phyloP scores from a whole-genome alignment of 30 jellyfish, hydroid and myxozoan genomes.

The Haliclystus octoradiatus region DNA sequence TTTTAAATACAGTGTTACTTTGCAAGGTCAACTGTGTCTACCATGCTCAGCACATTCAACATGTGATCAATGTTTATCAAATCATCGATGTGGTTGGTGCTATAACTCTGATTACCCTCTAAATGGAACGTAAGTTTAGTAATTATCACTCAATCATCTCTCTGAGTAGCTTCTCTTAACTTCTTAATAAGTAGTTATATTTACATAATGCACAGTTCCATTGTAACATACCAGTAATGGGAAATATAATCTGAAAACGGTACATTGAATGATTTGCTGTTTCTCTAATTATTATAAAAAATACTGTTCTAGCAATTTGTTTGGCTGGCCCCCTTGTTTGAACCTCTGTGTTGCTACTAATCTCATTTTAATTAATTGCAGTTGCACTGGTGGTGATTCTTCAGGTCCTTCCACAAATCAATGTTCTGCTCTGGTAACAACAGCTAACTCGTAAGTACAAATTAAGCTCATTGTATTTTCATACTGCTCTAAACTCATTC shows the following conservation, averaged over 20 bases:
- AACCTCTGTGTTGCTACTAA: too few species aligned
- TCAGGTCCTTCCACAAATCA: constrained; percentile 44
- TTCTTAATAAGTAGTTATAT: too few species aligned
- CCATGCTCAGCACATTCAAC: constrained; percentile 7
- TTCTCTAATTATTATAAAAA: too few species aligned
- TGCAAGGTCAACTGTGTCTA: neutral
- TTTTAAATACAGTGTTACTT: neutral
- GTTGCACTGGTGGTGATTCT: constrained; percentile 75
- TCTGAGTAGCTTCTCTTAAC: neutral
- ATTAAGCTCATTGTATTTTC: too few species aligned
- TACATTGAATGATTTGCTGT: neutral
- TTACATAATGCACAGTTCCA: too few species aligned
- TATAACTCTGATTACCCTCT: constrained; percentile 50
- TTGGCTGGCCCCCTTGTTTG: too few species aligned
- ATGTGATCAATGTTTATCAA: constrained; percentile 52
- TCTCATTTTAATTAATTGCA: too few species aligned
- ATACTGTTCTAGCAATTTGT: too few species aligned
- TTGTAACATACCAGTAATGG: too few species aligned
- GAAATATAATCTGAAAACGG: neutral
- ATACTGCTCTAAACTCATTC: too few species aligned
- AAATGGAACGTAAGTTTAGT: constrained; percentile 44
- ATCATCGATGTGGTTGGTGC: constrained; percentile 92
- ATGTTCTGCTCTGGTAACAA: neutral
- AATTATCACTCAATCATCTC: neutral
- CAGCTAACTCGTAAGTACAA: neutral